Percentiles rank a stretch among this genome's conserved stretches.
Evolutionary conservation across 2,888 invertebrate species (phyloP).

Genomic region (Andrena marginata): DNA sequence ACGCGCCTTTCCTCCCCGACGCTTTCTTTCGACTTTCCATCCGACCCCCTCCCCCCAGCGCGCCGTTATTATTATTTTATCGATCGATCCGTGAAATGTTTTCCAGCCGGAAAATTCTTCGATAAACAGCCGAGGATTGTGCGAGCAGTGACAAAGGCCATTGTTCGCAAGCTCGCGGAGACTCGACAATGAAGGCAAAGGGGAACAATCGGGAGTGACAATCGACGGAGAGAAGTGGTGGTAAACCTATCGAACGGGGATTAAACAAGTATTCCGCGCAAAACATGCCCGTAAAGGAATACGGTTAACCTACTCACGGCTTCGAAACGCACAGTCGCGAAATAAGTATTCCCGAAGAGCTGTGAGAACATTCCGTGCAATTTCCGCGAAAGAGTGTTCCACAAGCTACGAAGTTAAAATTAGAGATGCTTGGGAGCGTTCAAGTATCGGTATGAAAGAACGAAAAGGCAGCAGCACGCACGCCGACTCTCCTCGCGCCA

Average conservation of each 20-base stretch:
- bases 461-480: neutral
- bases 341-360: too few species aligned
- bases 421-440: too few species aligned
- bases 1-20: neutral
- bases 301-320: neutral
- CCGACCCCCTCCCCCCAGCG: neutral
- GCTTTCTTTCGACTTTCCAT: neutral
- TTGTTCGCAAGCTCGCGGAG: slow-evolving; percentile 44
- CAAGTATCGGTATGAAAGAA: too few species aligned
- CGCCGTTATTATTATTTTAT: slow-evolving; percentile 6
- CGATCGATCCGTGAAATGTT: slow-evolving; percentile 32
- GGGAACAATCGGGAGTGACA: slow-evolving; percentile 57
- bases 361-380: too few species aligned
- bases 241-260: slow-evolving; percentile 12
- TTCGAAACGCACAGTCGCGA: too few species aligned
- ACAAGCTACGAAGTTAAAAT: too few species aligned
- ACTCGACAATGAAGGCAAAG: slow-evolving; percentile 47
- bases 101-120: slow-evolving; percentile 60
- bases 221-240: slow-evolving; percentile 44
- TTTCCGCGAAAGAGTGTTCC: too few species aligned
- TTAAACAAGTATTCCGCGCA: slow-evolving; percentile 29
- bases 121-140: slow-evolving; percentile 42
- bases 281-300: neutral
- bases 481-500: neutral
- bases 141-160: slow-evolving; percentile 61